Conservation (phyloP, 30 jellyfish, hydroid and myxozoan genomes). For the Aurelia coerulea region DNA sequence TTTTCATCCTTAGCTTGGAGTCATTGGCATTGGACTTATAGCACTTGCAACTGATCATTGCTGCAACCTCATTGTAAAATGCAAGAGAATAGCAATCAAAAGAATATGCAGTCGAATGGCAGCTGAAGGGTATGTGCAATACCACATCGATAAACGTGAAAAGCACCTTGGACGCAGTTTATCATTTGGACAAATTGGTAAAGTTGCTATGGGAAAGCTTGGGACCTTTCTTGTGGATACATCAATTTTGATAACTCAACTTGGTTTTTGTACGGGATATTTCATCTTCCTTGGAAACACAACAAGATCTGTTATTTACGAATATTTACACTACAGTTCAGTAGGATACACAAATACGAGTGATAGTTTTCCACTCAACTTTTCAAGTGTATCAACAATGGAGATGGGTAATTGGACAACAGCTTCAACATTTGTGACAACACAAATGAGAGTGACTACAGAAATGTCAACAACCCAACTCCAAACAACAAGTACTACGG, state of each 20-base stretch:
- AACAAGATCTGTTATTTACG: conserved; percentile 76
- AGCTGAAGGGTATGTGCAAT: conserved; percentile 52
- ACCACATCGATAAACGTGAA: conserved; percentile 44
- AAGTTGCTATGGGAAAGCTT: conserved; percentile 84
- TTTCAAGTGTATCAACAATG: background rate
- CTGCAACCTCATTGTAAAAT: conserved; percentile 87
- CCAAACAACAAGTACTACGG: background rate
- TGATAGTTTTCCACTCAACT: conserved; percentile 10
- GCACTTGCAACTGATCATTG: conserved; percentile 97
- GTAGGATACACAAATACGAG: conserved; percentile 15
- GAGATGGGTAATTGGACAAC: background rate
- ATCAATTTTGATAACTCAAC: conserved; percentile 85
- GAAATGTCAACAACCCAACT: background rate
- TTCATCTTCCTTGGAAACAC: conserved; percentile 94
- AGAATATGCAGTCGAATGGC: conserved; percentile 64
- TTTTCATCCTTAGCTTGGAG: conserved; percentile 69
- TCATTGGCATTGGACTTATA: conserved; percentile 78
- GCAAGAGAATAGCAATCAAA: conserved; percentile 75
- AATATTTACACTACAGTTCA: conserved; percentile 35
- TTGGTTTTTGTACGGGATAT: conserved; percentile 94
- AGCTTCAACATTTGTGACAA: background rate
- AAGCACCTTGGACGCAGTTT: conserved; percentile 77
- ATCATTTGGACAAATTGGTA: conserved; percentile 91
- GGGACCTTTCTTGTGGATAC: conserved; percentile 90
- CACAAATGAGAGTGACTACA: background rate